These are phyloP conservation scores for Noctua fimbriata DNA, from an alignment of 2,888 invertebrate genomes.

Conservation along the genomic window DNA sequence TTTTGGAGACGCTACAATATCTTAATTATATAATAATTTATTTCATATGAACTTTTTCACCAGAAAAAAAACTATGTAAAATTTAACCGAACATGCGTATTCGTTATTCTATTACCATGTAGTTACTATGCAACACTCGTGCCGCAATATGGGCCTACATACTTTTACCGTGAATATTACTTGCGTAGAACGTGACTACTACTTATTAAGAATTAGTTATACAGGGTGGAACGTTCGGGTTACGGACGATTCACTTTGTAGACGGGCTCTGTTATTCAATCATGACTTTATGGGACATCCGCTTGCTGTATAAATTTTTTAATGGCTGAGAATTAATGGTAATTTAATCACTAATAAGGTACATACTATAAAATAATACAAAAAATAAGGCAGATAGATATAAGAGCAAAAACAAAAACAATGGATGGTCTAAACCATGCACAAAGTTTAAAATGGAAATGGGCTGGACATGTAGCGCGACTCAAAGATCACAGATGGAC, in stretches of 20 bases:
- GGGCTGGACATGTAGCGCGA: too few relatives aligned
- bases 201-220: slow-evolving; percentile 26
- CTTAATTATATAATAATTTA: background rate
- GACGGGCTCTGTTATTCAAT: background rate
- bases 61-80: slow-evolving; percentile 1
- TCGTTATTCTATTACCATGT: slow-evolving; percentile 20
- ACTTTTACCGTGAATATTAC: slow-evolving; percentile 63
- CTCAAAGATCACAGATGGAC: too few relatives aligned
- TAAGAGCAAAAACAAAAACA: too few relatives aligned
- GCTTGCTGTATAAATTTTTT: background rate
- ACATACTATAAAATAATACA: background rate
- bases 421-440: too few relatives aligned
- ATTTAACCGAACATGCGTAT: slow-evolving; percentile 36
- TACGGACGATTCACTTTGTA: slow-evolving; percentile 16
- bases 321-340: background rate
- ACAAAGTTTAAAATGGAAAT: too few relatives aligned
- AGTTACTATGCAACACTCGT: slow-evolving; percentile 53
- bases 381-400: too few relatives aligned
- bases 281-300: slow-evolving; percentile 7
- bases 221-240: slow-evolving; percentile 24
- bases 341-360: background rate
- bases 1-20: background rate
- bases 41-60: background rate
- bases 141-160: slow-evolving; percentile 43
- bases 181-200: slow-evolving; percentile 56